Evolutionary conservation across 1,140 invertebrate species (phyloP).

Genomic region (Calliopsis andreniformis): DNA sequence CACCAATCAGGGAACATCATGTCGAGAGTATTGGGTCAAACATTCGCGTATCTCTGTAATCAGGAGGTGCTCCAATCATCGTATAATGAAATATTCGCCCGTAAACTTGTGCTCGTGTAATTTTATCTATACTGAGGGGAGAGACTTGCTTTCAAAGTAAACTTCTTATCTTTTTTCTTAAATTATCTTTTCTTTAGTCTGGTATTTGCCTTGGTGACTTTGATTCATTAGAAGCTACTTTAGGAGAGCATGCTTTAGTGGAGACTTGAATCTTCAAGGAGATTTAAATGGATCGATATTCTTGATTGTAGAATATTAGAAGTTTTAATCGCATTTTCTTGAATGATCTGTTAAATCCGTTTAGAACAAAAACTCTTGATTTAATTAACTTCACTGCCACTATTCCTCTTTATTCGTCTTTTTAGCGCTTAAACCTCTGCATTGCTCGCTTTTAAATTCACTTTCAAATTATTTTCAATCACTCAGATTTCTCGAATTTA

Average conservation of each 20-base stretch:
- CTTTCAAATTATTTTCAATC: too few relatives aligned
- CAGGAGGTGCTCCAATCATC: conserved; percentile 42
- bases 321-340: conserved; percentile 23
- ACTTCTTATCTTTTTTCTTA: neutral
- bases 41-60: conserved; percentile 47
- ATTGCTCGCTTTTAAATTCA: too few relatives aligned
- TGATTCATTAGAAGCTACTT: conserved; percentile 54
- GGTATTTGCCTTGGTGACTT: conserved; percentile 41
- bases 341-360: too few relatives aligned
- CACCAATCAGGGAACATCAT: conserved; percentile 49
- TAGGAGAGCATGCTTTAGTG: conserved; percentile 26
- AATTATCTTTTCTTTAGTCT: conserved; percentile 32
- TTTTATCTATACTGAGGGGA: neutral
- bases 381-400: too few relatives aligned
- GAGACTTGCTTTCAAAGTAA: conserved; percentile 41
- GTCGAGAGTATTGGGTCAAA: conserved; percentile 15
- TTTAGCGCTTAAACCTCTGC: too few relatives aligned
- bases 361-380: too few relatives aligned
- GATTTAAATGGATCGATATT: conserved; percentile 3
- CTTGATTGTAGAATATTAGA: neutral
- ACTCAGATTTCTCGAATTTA: too few relatives aligned
- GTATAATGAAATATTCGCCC: neutral
- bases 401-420: too few relatives aligned
- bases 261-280: conserved; percentile 23
- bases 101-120: neutral